Conservation (phyloP, 1,140 invertebrate genomes). For the Musca vetustissima region DNA sequence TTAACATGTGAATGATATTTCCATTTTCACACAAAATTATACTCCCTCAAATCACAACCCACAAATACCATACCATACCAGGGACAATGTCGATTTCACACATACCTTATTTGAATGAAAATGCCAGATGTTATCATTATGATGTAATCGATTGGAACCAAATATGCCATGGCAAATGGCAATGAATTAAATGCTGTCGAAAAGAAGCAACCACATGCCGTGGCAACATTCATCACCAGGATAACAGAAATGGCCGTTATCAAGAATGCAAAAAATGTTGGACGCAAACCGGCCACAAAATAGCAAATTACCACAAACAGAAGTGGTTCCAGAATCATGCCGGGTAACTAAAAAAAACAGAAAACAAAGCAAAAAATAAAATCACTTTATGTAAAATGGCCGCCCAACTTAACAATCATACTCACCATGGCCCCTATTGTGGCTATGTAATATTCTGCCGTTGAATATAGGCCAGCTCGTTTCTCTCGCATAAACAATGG, state of each 20-base stretch:
- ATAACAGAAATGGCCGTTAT: constrained; percentile 69
- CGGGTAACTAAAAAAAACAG: constrained; percentile 67
- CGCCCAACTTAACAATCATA: constrained; percentile 12
- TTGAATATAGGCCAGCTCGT: constrained; percentile 73
- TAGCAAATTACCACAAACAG: constrained; percentile 77
- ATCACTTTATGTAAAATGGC: background rate
- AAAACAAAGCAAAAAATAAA: background rate
- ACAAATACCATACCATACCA: background rate
- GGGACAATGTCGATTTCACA: background rate
- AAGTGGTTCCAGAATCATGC: constrained; percentile 73
- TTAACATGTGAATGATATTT: too few relatives aligned
- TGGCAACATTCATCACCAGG: constrained; percentile 79
- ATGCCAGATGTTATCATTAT: constrained; percentile 86
- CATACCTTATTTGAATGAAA: constrained; percentile 79
- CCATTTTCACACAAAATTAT: background rate
- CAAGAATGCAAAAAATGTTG: constrained; percentile 67
- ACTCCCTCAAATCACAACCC: background rate
- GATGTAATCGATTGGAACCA: constrained; percentile 84
- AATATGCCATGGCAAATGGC: constrained; percentile 75
- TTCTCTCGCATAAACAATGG: constrained; percentile 78
- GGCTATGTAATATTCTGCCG: constrained; percentile 73
- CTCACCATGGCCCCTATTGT: constrained; percentile 76
- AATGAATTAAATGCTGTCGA: constrained; percentile 80
- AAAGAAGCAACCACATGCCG: constrained; percentile 84
- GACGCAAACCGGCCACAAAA: constrained; percentile 72